Conservation (phyloP, 2,888 invertebrate species). For the Campoplex nolae region DNA sequence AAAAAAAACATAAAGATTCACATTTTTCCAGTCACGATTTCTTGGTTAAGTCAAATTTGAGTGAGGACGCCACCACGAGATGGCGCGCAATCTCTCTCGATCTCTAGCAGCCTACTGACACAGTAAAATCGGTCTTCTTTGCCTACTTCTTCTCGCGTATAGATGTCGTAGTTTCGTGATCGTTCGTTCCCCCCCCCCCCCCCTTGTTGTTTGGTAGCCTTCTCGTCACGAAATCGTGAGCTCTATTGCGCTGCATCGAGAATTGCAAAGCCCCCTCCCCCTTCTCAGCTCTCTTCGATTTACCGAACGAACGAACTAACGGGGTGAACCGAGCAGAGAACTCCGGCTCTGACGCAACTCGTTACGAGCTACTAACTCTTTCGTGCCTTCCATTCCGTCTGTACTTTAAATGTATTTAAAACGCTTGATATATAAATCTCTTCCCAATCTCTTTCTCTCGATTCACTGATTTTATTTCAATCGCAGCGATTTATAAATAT, state of each 20-base stretch:
- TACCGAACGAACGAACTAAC: constrained; percentile 42
- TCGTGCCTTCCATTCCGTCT: constrained; percentile 47
- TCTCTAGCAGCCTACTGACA: constrained; percentile 79
- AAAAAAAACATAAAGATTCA: background rate
- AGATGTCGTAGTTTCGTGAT: constrained; percentile 36
- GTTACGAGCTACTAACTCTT: constrained; percentile 54
- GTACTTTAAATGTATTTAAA: background rate
- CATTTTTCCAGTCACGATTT: constrained; percentile 70
- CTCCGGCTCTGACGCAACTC: constrained; percentile 54
- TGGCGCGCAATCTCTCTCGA: constrained; percentile 73
- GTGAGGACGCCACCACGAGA: constrained; percentile 51
- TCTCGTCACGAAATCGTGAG: constrained; percentile 71
- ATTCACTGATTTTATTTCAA: background rate
- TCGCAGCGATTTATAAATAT: background rate
- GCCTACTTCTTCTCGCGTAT: constrained; percentile 10
- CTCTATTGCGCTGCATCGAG: constrained; percentile 65
- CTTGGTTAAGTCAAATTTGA: constrained; percentile 77
- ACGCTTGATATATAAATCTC: background rate
- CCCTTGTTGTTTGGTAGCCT: constrained; percentile 70
- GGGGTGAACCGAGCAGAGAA: constrained; percentile 24
- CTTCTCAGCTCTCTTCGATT: constrained; percentile 27
- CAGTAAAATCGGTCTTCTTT: constrained; percentile 66
- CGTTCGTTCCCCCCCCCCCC: constrained; percentile 7
- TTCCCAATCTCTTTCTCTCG: constrained; percentile 4
- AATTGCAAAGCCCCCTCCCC: constrained; percentile 59